These are phyloP conservation scores for Campylorhamphus procurvoides DNA, from an alignment of 2,113 vertebrate genomes.

Conservation along the genomic window DNA sequence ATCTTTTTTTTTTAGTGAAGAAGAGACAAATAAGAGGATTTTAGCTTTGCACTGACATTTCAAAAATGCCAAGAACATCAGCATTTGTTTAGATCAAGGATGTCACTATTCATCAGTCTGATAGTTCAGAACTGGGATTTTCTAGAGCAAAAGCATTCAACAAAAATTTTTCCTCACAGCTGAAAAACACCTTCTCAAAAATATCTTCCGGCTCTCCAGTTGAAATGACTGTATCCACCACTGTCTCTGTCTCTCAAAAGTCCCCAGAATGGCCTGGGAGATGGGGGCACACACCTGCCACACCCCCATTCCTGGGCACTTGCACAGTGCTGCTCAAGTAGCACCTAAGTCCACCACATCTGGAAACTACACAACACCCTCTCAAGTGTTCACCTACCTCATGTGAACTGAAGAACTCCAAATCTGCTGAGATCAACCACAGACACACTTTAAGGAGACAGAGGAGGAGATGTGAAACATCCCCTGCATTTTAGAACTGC, in stretches of 20 bases:
- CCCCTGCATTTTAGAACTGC: background rate
- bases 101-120: slow-evolving; percentile 30
- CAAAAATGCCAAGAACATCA: slow-evolving; percentile 62
- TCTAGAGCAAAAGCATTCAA: slow-evolving; percentile 5
- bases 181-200: background rate
- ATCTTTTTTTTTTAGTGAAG: background rate
- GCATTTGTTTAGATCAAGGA: slow-evolving; percentile 56
- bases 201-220: background rate
- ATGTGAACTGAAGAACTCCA: background rate
- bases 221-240: background rate
- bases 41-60: slow-evolving; percentile 57
- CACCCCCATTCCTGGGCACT: background rate
- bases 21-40: slow-evolving; percentile 24
- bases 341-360: accelerated
- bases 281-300: background rate
- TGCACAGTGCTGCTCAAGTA: background rate
- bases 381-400: background rate
- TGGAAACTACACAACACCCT: background rate
- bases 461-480: background rate
- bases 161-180: background rate
- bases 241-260: background rate
- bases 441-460: background rate
- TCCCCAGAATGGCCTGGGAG: background rate
- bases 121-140: background rate
- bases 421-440: background rate